These are phyloP conservation scores for Sipha maydis DNA, from an alignment of 2,888 invertebrate genomes.

Conservation along the genomic window DNA sequence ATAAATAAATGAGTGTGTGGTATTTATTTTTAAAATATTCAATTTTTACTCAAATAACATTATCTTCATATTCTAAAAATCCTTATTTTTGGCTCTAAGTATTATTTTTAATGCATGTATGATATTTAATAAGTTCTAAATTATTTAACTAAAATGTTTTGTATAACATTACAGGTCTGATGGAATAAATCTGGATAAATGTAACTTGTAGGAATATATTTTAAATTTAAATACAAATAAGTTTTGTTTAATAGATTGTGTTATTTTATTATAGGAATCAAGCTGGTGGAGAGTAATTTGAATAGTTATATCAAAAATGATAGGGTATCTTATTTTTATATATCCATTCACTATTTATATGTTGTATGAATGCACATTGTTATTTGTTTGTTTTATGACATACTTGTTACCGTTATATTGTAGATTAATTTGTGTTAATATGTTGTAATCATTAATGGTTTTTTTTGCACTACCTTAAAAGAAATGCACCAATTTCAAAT, in stretches of 20 bases:
- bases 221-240: constrained; percentile 27
- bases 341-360: constrained; percentile 11
- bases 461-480: constrained; percentile 39
- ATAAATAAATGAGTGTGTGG: too few species aligned
- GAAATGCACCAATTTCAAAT: constrained; percentile 54
- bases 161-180: constrained; percentile 47
- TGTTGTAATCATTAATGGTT: constrained; percentile 14
- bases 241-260: constrained; percentile 32
- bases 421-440: constrained; percentile 19
- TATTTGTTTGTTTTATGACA: background rate
- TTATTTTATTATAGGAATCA: constrained; percentile 56
- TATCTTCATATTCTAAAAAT: too few species aligned
- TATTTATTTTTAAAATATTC: too few species aligned
- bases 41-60: too few species aligned
- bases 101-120: background rate
- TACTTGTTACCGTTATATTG: constrained; percentile 26
- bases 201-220: constrained; percentile 52
- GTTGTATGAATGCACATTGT: constrained; percentile 17
- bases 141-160: constrained; percentile 7
- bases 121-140: background rate
- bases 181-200: constrained; percentile 51
- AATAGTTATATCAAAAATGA: constrained; percentile 22
- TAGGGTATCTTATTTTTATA: constrained; percentile 43
- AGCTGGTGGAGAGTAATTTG: constrained; percentile 39
- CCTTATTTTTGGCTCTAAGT: background rate